Evolutionary conservation across 1,140 invertebrate species (phyloP), one percentile per base, ranked within the genome.

Genomic region (Gryon sp.): DNA sequence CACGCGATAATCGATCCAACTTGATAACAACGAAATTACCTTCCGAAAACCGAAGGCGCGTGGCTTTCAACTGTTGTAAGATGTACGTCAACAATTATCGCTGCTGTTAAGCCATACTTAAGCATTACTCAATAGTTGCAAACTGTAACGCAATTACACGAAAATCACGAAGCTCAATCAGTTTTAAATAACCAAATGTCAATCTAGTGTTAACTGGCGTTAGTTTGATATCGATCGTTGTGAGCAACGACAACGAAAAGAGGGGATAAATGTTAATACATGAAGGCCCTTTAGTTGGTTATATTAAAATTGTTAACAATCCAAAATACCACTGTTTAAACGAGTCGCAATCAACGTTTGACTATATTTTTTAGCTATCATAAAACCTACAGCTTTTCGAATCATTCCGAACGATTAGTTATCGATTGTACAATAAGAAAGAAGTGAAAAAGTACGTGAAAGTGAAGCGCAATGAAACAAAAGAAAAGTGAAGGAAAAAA

Each of bases 161-260:
- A 57, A 62, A 72, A 72, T 59, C 55, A 24, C 22, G 48, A 36
- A 55, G 40, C 48, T 28, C 48, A 43, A 63, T 34, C 57, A 62
- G 26, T 70, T 70, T 60, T 45, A 50, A 55, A 70, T 62, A 45
- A 70, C 20, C 55, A 8, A 20, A 9, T 70, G 46, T 52, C 66
- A 53, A 60, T 62, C 45, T 2, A 14, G 12, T 11, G 15, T 63
- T 63, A 16, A 48, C 38, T 11, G 18, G 1, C 43, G 45, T 16
- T 20, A 16, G 45, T 43, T 59, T 26, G 52, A 36, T 52, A 70
- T 60, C 32, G 36, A 70, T 32, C 62, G 14, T 7, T n/a, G 9
- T 8, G 4, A 19, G 9, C 15, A 2, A 8, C 26, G 22, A 45
- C 30, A 14, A 46, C n/a, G n/a, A n/a, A n/a, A n/a, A n/a, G n/a